Evolutionary conservation across 1,140 invertebrate genomes (phyloP).

Genomic region (Bombus impatiens): DNA sequence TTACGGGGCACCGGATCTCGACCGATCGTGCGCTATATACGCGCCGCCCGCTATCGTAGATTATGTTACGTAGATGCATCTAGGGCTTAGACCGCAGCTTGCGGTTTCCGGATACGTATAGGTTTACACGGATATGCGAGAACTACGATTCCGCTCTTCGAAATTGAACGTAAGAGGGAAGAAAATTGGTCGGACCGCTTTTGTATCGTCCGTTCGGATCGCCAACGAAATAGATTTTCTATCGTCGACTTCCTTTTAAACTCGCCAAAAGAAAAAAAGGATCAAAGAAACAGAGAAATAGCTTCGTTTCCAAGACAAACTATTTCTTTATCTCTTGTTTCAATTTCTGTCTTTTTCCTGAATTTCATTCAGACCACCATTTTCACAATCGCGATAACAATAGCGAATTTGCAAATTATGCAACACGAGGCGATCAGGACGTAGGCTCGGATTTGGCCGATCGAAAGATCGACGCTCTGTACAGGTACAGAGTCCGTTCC

Average conservation of each 20-base stretch:
- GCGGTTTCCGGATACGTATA: constrained; percentile 65
- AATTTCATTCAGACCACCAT: not conserved
- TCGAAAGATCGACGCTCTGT: not conserved
- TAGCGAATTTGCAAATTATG: constrained; percentile 38
- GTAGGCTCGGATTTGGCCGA: constrained; percentile 26
- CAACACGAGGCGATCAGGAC: constrained; percentile 19
- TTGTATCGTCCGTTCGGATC: not conserved
- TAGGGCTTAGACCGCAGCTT: constrained; percentile 76
- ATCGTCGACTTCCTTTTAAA: not conserved
- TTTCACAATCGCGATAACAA: not conserved
- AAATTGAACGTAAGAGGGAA: constrained; percentile 41
- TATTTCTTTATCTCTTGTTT: accelerated
- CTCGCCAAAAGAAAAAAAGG: not conserved
- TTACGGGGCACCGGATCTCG: constrained; percentile 72
- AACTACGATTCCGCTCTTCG: not conserved
- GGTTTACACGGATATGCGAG: constrained; percentile 10
- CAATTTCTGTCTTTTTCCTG: not conserved
- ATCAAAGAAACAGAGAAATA: not conserved
- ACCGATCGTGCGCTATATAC: constrained; percentile 54
- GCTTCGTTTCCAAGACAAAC: not conserved
- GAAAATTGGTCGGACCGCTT: constrained; percentile 19
- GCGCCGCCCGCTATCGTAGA: constrained; percentile 57
- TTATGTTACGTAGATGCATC: constrained; percentile 67
- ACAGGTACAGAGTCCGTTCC: not conserved
- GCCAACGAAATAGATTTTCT: not conserved